Conservation (phyloP, 2,113 vertebrate genomes). For the Mola mola region DNA sequence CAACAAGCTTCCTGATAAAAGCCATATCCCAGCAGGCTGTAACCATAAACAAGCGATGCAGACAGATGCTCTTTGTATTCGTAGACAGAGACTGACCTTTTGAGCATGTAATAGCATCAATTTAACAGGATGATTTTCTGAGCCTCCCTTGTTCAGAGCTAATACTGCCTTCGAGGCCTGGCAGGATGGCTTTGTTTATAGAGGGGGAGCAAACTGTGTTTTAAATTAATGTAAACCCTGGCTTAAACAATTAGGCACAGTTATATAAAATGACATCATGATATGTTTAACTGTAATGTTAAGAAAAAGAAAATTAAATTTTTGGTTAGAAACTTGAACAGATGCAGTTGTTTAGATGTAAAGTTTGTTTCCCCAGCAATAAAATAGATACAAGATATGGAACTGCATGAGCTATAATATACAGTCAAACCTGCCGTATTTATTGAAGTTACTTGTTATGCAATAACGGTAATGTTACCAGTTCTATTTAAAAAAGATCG, state of each 20-base stretch:
- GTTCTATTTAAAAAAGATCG: no score
- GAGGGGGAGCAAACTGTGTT: neutral
- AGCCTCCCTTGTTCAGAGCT: conserved; percentile 23
- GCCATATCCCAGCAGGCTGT: conserved; percentile 21
- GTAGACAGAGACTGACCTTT: conserved; percentile 61
- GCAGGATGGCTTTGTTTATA: conserved; percentile 26
- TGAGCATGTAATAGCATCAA: conserved; percentile 67
- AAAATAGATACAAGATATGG: no score
- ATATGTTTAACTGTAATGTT: no score
- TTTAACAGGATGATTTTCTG: conserved; percentile 51
- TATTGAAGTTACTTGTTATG: no score
- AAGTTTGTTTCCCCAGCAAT: no score
- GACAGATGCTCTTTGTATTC: conserved; percentile 66
- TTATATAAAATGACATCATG: conserved; percentile 28
- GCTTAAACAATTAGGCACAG: conserved; percentile 55
- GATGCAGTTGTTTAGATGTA: no score
- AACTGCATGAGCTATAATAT: no score
- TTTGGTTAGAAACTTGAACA: no score
- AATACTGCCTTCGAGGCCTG: conserved; percentile 31
- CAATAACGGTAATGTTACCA: no score
- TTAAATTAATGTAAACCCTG: conserved; percentile 23
- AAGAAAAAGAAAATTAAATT: no score
- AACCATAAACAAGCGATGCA: conserved; percentile 44
- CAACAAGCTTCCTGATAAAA: conserved; percentile 56
- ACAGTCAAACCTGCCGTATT: no score